Base-by-base conservation (phyloP, 2,888 invertebrate genomes). In the Caenorhabditis panamensis region DNA sequence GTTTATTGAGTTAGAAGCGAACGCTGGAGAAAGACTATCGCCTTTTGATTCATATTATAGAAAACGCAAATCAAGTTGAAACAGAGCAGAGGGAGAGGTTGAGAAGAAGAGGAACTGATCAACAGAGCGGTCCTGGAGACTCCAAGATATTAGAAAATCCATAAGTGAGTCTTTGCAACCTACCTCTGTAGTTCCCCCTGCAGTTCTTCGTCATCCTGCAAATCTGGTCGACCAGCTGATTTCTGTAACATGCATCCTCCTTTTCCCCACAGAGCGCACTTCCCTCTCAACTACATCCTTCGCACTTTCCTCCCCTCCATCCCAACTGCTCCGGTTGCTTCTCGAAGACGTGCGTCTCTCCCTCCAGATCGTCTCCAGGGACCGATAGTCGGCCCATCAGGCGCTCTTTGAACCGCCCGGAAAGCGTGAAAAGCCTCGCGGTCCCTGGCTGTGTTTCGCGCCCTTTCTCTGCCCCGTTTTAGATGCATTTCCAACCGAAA, bases 351-450 rank as follows among this genome's bases (percentile, higher is more conserved):
- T 28, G 28, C 13, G 41, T 58, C 47, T 58, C 58, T 49, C 68
- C 58, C 54, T 62, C 41, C 47, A 31, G 59, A n/a, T n/a, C n/a
- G n/a, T 51, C 73, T 58, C 73, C 51, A 31, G 73, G 59, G 73
- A 73, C 64, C 73, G 73, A 72, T 73, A 73, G 73, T 66, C 73
- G 66, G 37, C 73, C 64, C 73, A 73, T 73, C 73, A 73, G 59
- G 66, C 73, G 73, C 73, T 73, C 73, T 73, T 73, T 73, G 73
- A 73, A 73, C 73, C 73, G 73, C 73, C 73, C 66, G 41, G 58
- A 41, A 63, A 51, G 64, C 72, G 64, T 73, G 64, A 64, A 64
- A 66, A 36, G 58, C 18, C 13, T 36, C 6, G 51, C 51, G 51
- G 51, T 41, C 36, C 51, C 58, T 59, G 58, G 56, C 31, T 58